Conservation (phyloP, 2,113 vertebrate genomes). For the Syngnathus scovelli region DNA sequence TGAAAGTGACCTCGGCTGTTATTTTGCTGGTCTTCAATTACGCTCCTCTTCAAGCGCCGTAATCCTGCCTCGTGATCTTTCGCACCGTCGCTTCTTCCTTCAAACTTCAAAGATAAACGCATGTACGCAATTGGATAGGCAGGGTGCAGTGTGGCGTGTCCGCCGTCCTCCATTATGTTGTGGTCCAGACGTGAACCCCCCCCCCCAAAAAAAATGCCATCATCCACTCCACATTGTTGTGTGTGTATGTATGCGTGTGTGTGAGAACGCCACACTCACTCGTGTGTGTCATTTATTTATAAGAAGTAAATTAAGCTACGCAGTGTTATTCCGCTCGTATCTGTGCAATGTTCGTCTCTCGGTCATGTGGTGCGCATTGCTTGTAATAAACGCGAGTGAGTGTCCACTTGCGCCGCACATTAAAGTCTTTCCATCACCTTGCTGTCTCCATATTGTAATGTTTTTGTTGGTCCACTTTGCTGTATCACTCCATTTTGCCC, state of each 20-base stretch:
- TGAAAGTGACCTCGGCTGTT: conserved; percentile 31
- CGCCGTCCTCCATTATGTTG: neutral
- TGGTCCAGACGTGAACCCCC: neutral
- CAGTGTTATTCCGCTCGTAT: conserved; percentile 44
- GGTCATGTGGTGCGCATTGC: conserved; percentile 46
- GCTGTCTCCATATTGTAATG: conserved; percentile 1
- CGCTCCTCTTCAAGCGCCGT: conserved; percentile 41
- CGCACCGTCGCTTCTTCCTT: conserved; percentile 14
- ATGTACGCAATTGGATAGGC: conserved; percentile 19
- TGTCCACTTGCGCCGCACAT: conserved; percentile 55
- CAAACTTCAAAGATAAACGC: conserved; percentile 19
- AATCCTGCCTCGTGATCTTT: conserved; percentile 32
- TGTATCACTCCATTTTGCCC: too few species aligned
- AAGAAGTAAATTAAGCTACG: conserved; percentile 58
- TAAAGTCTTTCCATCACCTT: conserved; percentile 55
- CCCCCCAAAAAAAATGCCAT: neutral
- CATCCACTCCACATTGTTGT: neutral
- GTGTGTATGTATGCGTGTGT: neutral
- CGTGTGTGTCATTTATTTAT: conserved; percentile 65
- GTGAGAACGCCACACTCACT: conserved; percentile 38
- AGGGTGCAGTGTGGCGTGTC: conserved; percentile 28
- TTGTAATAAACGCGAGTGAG: conserved; percentile 34
- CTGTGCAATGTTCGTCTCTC: conserved; percentile 55
- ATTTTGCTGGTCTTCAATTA: conserved; percentile 34
- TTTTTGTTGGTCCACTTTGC: neutral